phyloP scores from a whole-genome alignment of 2,797 vertebrate genomes.

The Euthynnus affinis region DNA sequence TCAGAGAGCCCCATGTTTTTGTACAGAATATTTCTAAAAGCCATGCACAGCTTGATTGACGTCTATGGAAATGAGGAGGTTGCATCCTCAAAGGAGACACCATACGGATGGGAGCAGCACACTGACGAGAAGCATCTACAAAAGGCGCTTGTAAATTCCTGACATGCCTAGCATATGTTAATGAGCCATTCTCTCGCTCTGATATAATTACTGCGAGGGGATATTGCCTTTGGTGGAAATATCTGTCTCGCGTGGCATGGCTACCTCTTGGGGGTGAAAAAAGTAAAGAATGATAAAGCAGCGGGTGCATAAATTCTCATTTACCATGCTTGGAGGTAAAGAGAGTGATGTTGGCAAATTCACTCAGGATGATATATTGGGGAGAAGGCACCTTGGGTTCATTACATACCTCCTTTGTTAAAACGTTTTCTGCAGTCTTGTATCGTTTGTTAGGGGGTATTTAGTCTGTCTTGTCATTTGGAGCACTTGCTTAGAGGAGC shows the following conservation, averaged over 20 bases:
- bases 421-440: conserved; percentile 63
- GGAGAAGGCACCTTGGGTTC: conserved; percentile 69
- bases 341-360: conserved; percentile 82
- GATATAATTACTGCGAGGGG: conserved; percentile 86
- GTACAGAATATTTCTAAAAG: conserved; percentile 62
- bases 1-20: conserved; percentile 49
- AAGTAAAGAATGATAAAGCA: conserved; percentile 84
- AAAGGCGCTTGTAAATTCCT: conserved; percentile 82
- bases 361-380: conserved; percentile 83
- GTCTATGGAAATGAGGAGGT: conserved; percentile 78
- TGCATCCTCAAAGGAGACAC: conserved; percentile 79
- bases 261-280: conserved; percentile 75
- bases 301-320: conserved; percentile 83
- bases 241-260: conserved; percentile 68
- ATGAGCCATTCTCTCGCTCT: conserved; percentile 83
- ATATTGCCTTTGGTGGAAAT: conserved; percentile 84
- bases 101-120: conserved; percentile 76
- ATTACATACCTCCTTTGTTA: conserved; percentile 81
- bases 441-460: conserved; percentile 76
- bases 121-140: conserved; percentile 71
- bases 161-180: conserved; percentile 86
- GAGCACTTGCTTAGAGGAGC: conserved; percentile 62
- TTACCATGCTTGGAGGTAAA: conserved; percentile 77
- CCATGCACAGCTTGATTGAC: conserved; percentile 78
- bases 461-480: conserved; percentile 79